A percentile compares a stretch with the other conserved stretches of the same genome.
These are phyloP conservation scores for Leuciscus waleckii DNA, from an alignment of 2,797 vertebrate genomes.

Conservation along the genomic window DNA sequence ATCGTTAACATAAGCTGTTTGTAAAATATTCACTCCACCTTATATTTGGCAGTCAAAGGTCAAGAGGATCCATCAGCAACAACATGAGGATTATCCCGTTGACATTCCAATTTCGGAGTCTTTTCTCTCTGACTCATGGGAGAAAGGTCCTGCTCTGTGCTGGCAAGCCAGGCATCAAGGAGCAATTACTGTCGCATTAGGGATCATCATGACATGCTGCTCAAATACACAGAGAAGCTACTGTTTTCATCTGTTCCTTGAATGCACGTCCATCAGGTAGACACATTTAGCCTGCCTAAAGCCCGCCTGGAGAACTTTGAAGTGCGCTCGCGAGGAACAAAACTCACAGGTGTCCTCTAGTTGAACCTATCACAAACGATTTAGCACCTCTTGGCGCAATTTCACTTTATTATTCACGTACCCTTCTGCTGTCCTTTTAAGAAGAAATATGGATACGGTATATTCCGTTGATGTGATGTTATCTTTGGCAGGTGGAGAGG, in stretches of 20 bases:
- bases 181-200: slow-evolving; percentile 86
- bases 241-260: slow-evolving; percentile 59
- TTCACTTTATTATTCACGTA: slow-evolving; percentile 51
- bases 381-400: slow-evolving; percentile 54
- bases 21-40: slow-evolving; percentile 73
- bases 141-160: slow-evolving; percentile 68
- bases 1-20: slow-evolving; percentile 72
- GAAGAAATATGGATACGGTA: slow-evolving; percentile 50
- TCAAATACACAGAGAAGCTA: slow-evolving; percentile 68
- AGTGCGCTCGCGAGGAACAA: slow-evolving; percentile 37
- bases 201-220: slow-evolving; percentile 72
- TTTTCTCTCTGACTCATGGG: slow-evolving; percentile 80
- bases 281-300: slow-evolving; percentile 35
- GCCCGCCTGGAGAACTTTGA: slow-evolving; percentile 47
- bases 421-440: slow-evolving; percentile 45
- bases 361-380: slow-evolving; percentile 54
- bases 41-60: slow-evolving; percentile 78
- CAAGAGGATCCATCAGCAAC: slow-evolving; percentile 83
- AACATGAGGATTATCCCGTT: slow-evolving; percentile 83
- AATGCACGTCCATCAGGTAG: slow-evolving; percentile 53
- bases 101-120: slow-evolving; percentile 81
- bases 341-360: slow-evolving; percentile 54
- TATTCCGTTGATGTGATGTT: slow-evolving; percentile 56
- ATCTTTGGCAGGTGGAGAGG: slow-evolving; percentile 53
- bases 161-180: slow-evolving; percentile 76